Base-by-base conservation (phyloP, 92 coral and sea anemone genomes). In the Porites lobata region DNA sequence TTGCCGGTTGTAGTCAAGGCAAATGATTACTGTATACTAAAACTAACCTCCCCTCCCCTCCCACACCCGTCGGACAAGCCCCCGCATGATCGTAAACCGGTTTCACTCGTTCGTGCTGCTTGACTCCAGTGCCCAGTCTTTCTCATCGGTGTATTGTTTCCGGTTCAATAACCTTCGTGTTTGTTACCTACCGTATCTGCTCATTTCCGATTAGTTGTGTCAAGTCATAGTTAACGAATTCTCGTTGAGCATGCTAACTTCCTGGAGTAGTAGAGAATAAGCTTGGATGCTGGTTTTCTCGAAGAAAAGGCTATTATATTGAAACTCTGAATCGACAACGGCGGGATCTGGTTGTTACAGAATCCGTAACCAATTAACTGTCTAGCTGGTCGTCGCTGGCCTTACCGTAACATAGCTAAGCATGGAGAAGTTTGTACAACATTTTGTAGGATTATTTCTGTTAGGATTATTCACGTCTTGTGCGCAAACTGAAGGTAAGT, bases 191-290 rank as follows among this genome's bases (percentile, higher is more conserved):
- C 6, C 22, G 63, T 12, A 73, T 20, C 9, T 50, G 64, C 13
- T 18, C 61, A 62, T 83, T 83, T 83, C 81, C 73, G 87, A 61
- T 63, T 10, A 9, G 18, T 11, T 21, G 50, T 57, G 74, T 74
- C 32, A 65, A 84, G 62, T 50, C 69, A 65, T 59, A 50, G 52
- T 19, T 18, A 1, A 10, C 32, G 76, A 67, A 65, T 79, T 79
- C 59, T 76, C 65, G 29, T n/a, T 67, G 73, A 50, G 62, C 29
- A n/a, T 83, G 79, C 15, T 73, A 59, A 61, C 75, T 75, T 72
- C 58, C 21, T 14, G 69, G 21, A 29, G 14, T 10, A 82, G 7
- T 6, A 58, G 9, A 24, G 85, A 10, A 54, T 38, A 24, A 32
- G 26, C 14, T 70, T 69, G 70, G 20, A 32, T 32, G 6, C 21